Conservation (phyloP, 2,888 invertebrate species). For the Troilus luridus region DNA sequence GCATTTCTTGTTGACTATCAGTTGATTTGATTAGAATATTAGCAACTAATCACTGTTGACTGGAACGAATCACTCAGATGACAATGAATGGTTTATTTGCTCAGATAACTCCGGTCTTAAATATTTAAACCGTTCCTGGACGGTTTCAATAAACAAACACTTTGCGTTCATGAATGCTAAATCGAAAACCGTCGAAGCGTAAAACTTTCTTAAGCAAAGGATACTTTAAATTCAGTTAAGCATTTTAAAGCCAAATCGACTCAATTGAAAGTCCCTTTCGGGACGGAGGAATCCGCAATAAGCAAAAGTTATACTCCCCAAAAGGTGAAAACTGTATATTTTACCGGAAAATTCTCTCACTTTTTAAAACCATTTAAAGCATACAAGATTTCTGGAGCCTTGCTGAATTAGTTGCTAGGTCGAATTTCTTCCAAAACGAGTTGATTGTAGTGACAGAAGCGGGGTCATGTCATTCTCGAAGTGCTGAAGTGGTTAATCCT, state of each 20-base stretch:
- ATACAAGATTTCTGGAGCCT: no score
- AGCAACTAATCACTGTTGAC: background rate
- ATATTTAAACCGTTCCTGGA: background rate
- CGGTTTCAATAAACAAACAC: background rate
- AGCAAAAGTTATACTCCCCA: background rate
- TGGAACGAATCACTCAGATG: background rate
- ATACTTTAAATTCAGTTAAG: slow-evolving; percentile 16
- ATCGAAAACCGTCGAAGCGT: background rate
- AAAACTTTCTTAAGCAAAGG: slow-evolving; percentile 10
- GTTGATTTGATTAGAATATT: background rate
- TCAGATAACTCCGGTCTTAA: background rate
- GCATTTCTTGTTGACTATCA: no score
- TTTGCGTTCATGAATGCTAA: slow-evolving; percentile 5
- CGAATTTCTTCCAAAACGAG: no score
- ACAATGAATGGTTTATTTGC: background rate
- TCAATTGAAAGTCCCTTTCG: background rate
- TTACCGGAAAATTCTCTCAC: background rate
- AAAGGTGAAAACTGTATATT: background rate
- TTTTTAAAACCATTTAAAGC: no score
- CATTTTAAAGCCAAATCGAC: slow-evolving; percentile 34
- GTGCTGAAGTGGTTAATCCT: no score
- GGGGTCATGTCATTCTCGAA: no score
- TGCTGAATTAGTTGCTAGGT: no score
- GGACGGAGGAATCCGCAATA: background rate
- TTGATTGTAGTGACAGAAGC: no score